Base-by-base conservation (phyloP, 2,797 vertebrate genomes). In the Acanthis flammea region DNA sequence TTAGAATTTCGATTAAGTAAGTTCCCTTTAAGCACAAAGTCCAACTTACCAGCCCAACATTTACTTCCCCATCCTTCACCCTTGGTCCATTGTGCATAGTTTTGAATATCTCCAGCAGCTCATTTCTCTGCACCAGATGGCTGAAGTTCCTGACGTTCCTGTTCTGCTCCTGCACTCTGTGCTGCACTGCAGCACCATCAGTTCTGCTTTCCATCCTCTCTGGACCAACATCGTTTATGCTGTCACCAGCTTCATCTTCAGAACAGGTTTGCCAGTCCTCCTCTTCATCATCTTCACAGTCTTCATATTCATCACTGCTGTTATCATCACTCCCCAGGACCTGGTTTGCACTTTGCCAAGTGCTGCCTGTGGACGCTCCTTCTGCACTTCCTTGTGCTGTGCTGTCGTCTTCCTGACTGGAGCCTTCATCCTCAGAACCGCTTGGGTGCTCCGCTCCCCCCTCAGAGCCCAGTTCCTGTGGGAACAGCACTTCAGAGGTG, bases 1-100 rank as follows among this genome's bases (percentile, higher is more conserved):
- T 48, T 63, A 66, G 78, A 92, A 73, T 44, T 60, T 24, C 77
- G 10, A 58, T 76, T 42, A 78, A 81, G 12, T 17, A 57, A 79
- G 19, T 45, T 37, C 41, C 16, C 62, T 51, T 62, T 66, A 88
- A 89, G 17, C 23, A 88, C 14, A 1, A 93, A 88, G 12, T 60
- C 35, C 35, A 76, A 96, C 97, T 97, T 57, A 97, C 97, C 99
- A 99, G 95, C 33, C 99, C 99, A 28, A 99, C 97, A 8, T 99
- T 99, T 79, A 99, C 98, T 60, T 99, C 98, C 22, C 97, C 98
- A 6, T 98, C 98, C 97, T 98, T 99, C 96, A 98, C 97, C 55
- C 78, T 98, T 58, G 96, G 91, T 45, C 99, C 98, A 3, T 37
- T 83, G 86, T 99, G 99, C 39, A 98, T 94, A 7, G 97, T 86